Conservation (phyloP, 2,888 invertebrate genomes). For the Ectropis crepuscularia region DNA sequence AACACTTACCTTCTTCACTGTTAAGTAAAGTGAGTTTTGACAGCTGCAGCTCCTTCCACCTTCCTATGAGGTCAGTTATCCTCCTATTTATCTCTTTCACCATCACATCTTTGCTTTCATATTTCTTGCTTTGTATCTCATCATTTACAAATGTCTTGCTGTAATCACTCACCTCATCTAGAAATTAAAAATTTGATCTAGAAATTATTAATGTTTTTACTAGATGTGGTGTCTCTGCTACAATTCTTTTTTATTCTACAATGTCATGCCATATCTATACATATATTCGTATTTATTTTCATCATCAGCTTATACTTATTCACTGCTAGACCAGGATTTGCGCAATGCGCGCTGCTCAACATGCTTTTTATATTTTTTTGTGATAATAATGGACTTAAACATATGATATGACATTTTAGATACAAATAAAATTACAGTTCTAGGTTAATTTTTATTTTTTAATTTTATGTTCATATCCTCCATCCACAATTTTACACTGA, state of each 20-base stretch:
- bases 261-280: slow-evolving; percentile 6
- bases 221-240: neutral
- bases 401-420: no score
- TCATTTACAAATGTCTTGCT: slow-evolving; percentile 63
- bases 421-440: no score
- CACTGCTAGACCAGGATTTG: no score
- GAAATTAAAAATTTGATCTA: slow-evolving; percentile 31
- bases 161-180: slow-evolving; percentile 70
- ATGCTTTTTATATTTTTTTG: no score
- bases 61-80: slow-evolving; percentile 57
- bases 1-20: slow-evolving; percentile 51
- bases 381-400: no score
- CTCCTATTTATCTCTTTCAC: slow-evolving; percentile 57
- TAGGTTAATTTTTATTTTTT: no score
- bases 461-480: no score
- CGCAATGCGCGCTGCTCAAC: no score
- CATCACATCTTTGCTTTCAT: slow-evolving; percentile 51
- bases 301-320: neutral
- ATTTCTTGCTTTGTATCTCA: slow-evolving; percentile 47
- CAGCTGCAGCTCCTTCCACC: slow-evolving; percentile 67
- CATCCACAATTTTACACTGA: no score
- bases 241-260: neutral
- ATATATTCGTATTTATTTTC: neutral
- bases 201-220: neutral
- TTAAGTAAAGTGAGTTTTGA: slow-evolving; percentile 46